A percentile compares a stretch with the other conserved stretches of the same genome.
Evolutionary conservation across 2,113 vertebrate species (phyloP).

Genomic region (Cottus gobio): DNA sequence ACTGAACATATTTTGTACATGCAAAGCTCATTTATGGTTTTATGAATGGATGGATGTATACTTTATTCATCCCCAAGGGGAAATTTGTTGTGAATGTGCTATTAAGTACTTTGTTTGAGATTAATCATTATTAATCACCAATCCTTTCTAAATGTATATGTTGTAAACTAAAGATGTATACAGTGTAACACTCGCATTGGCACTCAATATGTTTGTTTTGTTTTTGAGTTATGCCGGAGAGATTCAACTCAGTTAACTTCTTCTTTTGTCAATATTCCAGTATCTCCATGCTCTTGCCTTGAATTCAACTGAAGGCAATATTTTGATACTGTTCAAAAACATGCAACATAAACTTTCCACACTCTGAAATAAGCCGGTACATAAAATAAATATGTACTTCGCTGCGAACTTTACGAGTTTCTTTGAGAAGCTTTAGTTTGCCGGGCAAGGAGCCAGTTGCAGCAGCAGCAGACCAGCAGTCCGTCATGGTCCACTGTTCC

Average conservation of each 20-base stretch:
- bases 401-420: constrained; percentile 2
- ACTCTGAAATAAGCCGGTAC: not conserved
- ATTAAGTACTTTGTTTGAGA: no score
- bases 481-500: constrained; percentile 58
- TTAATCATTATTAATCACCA: no score
- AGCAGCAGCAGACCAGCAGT: constrained; percentile 36
- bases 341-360: not conserved
- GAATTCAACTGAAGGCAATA: not conserved
- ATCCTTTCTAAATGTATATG: no score
- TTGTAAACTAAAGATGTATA: not conserved
- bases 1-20: not conserved
- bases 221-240: not conserved
- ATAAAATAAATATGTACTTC: not conserved
- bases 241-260: not conserved
- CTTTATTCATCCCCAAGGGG: no score
- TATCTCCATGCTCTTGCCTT: not conserved
- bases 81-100: no score
- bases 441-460: constrained; percentile 50
- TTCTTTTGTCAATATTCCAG: not conserved
- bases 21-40: not conserved
- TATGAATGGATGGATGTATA: no score
- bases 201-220: not conserved
- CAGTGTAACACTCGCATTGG: not conserved
- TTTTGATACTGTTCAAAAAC: not conserved
- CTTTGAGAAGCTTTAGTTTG: constrained; percentile 5